These are phyloP conservation scores for Drosophila greeni DNA, from an alignment of 2,888 invertebrate genomes.

Conservation along the genomic window DNA sequence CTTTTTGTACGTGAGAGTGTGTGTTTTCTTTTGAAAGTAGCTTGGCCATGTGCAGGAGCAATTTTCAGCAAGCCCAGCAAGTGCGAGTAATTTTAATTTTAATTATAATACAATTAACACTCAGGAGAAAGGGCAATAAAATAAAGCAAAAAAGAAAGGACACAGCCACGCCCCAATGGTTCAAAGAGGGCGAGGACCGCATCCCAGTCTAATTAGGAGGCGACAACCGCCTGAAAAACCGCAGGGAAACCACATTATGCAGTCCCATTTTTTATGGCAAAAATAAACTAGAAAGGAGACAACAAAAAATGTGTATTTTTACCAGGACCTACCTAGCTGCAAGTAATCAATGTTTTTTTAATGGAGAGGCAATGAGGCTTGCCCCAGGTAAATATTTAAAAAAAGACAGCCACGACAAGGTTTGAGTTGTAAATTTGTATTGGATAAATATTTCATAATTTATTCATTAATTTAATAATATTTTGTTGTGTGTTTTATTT, in stretches of 20 bases:
- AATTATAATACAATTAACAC: constrained; percentile 53
- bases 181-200: constrained; percentile 12
- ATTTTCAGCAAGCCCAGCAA: background rate
- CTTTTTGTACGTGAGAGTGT: constrained; percentile 5
- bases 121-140: constrained; percentile 9
- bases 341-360: constrained; percentile 3
- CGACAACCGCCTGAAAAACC: constrained; percentile 27
- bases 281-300: constrained; percentile 30
- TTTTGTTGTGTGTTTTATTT: background rate
- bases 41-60: constrained; percentile 30
- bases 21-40: background rate
- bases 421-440: background rate
- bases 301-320: constrained; percentile 2
- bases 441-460: background rate
- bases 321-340: background rate
- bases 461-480: background rate
- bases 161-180: constrained; percentile 36
- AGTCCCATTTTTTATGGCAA: constrained; percentile 32
- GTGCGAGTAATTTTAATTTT: constrained; percentile 53
- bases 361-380: background rate
- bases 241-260: constrained; percentile 60
- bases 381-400: background rate
- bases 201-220: constrained; percentile 31
- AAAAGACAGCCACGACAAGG: background rate
- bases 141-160: background rate